phyloP scores from a whole-genome alignment of 2,888 invertebrate genomes.

The Malachius bipustulatus region DNA sequence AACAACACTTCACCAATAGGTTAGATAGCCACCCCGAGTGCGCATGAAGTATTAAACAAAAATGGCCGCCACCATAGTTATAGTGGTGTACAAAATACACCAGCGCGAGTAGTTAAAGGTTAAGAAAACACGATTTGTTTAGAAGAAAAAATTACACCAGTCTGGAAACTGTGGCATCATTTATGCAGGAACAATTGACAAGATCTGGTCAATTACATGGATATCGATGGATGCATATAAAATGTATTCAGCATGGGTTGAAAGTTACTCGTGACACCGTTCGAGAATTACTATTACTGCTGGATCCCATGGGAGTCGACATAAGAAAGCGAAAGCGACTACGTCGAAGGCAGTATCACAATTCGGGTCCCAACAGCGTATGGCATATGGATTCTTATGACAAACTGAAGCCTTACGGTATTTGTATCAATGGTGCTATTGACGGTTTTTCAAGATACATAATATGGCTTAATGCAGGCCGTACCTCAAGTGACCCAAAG shows the following conservation, averaged over 20 bases:
- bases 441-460: slow-evolving; percentile 15
- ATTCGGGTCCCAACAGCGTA: slow-evolving; percentile 15
- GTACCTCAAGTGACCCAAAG: slow-evolving; percentile 14
- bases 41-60: too few relatives aligned
- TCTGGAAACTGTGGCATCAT: slow-evolving; percentile 8
- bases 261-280: slow-evolving; percentile 13
- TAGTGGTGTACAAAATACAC: too few relatives aligned
- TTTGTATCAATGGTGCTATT: too few relatives aligned
- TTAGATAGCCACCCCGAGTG: too few relatives aligned
- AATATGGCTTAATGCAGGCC: slow-evolving; percentile 14
- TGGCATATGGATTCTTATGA: slow-evolving; percentile 18
- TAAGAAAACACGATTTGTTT: too few relatives aligned
- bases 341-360: slow-evolving; percentile 14
- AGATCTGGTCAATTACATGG: slow-evolving; percentile 14
- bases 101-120: too few relatives aligned
- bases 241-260: slow-evolving; percentile 15
- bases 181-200: slow-evolving; percentile 13
- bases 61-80: too few relatives aligned
- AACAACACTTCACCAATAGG: too few relatives aligned
- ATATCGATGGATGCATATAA: slow-evolving; percentile 16
- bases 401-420: slow-evolving; percentile 16
- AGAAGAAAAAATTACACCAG: slow-evolving; percentile 11
- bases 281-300: slow-evolving; percentile 10
- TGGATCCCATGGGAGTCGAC: slow-evolving; percentile 13
- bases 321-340: slow-evolving; percentile 13